A percentile compares a stretch with the other conserved stretches of the same genome.
phyloP scores from a whole-genome alignment of 2,797 vertebrate genomes.

The Mycteria americana region DNA sequence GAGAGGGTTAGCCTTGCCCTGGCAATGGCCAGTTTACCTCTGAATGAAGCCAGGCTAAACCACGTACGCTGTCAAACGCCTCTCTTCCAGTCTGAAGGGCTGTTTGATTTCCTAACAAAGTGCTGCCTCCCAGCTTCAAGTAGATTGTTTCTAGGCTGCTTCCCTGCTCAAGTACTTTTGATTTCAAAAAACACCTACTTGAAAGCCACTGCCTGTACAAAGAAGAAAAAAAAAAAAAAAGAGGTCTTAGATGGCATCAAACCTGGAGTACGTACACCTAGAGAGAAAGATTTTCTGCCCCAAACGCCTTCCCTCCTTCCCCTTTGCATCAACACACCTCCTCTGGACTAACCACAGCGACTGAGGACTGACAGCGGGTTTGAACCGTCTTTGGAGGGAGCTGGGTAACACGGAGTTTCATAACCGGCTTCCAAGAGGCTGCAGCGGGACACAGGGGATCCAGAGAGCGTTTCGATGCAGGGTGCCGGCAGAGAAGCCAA shows the following conservation, averaged over 20 bases:
- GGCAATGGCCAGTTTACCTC: neutral
- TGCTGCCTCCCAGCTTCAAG: neutral
- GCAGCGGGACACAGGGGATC: neutral
- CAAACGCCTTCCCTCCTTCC: neutral
- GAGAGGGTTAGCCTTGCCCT: neutral
- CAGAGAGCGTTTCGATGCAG: neutral
- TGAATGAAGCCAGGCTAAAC: neutral
- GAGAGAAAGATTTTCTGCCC: neutral
- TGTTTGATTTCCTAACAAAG: neutral
- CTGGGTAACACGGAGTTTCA: neutral
- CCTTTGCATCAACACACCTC: neutral
- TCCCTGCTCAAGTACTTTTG: neutral
- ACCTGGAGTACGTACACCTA: neutral
- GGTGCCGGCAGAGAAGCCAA: neutral
- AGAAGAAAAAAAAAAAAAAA: neutral
- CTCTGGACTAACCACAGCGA: neutral
- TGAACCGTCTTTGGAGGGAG: neutral
- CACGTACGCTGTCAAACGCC: rapidly evolving
- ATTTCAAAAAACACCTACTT: neutral
- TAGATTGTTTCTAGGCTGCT: neutral
- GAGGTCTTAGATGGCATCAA: neutral
- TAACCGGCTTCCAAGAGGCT: neutral
- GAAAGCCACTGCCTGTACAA: neutral
- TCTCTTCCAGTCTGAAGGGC: neutral
- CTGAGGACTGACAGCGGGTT: neutral